These are phyloP conservation scores for Agrilus biguttatus DNA, from an alignment of 2,888 invertebrate genomes.

Conservation along the genomic window DNA sequence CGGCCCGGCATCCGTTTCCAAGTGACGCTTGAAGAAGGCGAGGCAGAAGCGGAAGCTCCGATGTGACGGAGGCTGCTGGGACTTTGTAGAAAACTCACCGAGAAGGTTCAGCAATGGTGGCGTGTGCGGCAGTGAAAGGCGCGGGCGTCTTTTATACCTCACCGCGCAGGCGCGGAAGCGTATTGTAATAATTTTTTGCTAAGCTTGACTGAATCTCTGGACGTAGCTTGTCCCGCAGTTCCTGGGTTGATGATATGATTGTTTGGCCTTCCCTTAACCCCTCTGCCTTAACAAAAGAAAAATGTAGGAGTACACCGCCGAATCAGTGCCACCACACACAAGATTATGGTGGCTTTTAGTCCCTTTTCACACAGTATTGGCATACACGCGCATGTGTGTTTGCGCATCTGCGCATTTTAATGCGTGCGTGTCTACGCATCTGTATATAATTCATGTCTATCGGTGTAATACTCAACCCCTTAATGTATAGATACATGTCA, in stretches of 20 bases:
- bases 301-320: constrained; percentile 23
- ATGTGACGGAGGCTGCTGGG: constrained; percentile 90
- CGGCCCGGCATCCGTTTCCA: constrained; percentile 41
- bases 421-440: constrained; percentile 6
- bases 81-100: constrained; percentile 80
- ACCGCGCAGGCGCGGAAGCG: constrained; percentile 29
- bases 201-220: constrained; percentile 30
- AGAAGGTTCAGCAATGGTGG: constrained; percentile 82
- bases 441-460: constrained; percentile 20
- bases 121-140: constrained; percentile 53
- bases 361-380: constrained; percentile 3
- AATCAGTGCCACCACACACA: constrained; percentile 6
- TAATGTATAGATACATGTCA: constrained; percentile 34
- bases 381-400: no score
- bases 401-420: no score
- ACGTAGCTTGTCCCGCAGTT: constrained; percentile 22
- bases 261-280: constrained; percentile 25
- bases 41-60: constrained; percentile 47
- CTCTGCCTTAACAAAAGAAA: constrained; percentile 23
- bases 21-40: constrained; percentile 81
- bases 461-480: constrained; percentile 32
- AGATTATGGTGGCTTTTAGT: constrained; percentile 10
- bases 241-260: constrained; percentile 19
- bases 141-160: constrained; percentile 17
- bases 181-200: constrained; percentile 23